These are phyloP conservation scores for Bambusicola thoracicus DNA, from an alignment of 2,113 vertebrate genomes.

Conservation along the genomic window DNA sequence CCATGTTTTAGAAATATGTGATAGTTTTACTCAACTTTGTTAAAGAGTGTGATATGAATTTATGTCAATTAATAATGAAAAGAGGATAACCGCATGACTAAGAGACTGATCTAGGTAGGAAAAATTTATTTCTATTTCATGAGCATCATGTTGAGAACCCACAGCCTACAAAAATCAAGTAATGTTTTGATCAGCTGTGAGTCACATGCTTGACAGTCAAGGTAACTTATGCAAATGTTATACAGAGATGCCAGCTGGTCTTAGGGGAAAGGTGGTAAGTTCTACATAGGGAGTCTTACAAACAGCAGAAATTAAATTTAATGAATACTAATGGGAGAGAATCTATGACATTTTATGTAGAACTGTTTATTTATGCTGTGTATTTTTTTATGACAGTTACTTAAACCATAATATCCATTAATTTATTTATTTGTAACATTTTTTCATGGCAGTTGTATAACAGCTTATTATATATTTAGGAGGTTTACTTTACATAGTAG, in stretches of 20 bases:
- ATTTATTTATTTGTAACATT: too few species aligned
- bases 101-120: not conserved
- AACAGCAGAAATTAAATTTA: not conserved
- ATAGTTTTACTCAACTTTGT: not conserved
- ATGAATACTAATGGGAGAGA: too few species aligned
- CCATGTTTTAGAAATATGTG: not conserved
- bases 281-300: not conserved
- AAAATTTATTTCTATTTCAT: not conserved
- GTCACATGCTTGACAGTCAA: not conserved
- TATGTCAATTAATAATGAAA: not conserved
- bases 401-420: too few species aligned
- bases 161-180: not conserved
- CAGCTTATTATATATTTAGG: too few species aligned
- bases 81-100: fast-evolving
- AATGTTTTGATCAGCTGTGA: not conserved
- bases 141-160: not conserved
- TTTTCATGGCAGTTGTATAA: too few species aligned
- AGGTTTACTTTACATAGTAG: too few species aligned
- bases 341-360: too few species aligned
- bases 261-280: not conserved
- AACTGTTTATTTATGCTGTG: too few species aligned
- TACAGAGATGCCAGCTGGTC: not conserved
- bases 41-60: not conserved
- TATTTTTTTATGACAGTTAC: too few species aligned
- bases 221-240: not conserved